Base-by-base conservation (phyloP, 2,888 invertebrate genomes). In the Cybosia mesomella region DNA sequence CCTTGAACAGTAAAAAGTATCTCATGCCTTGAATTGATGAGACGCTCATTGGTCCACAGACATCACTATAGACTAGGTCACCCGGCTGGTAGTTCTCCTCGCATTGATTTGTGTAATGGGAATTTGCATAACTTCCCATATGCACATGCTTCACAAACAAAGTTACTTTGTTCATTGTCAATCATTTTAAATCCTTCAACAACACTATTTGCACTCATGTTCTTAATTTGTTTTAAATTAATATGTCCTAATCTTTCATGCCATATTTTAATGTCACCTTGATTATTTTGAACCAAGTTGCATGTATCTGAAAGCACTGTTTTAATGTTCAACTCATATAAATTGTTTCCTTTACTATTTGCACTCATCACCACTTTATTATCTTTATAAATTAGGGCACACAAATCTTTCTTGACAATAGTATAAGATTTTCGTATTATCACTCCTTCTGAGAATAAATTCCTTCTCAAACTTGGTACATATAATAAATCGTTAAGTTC, bases 1-100 rank as follows among this genome's bases (percentile, higher is more conserved):
- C 74, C 67, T 79, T 79, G 32, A 83, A 80, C 1, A 82, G 21
- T 1, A 82, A 68, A n/a, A n/a, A n/a, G n/a, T n/a, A n/a, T n/a
- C n/a, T n/a, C n/a, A n/a, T n/a, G n/a, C n/a, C n/a, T n/a, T n/a
- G n/a, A n/a, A n/a, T n/a, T n/a, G n/a, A n/a, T n/a, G n/a, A n/a
- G n/a, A n/a, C n/a, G n/a, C n/a, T n/a, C n/a, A n/a, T n/a, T n/a
- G n/a, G n/a, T n/a, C n/a, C n/a, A n/a, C n/a, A n/a, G n/a, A n/a
- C n/a, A n/a, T n/a, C n/a, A n/a, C n/a, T n/a, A n/a, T n/a, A n/a
- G n/a, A n/a, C n/a, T n/a, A n/a, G n/a, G n/a, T 72, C 81, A 80
- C 58, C 76, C 77, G 36, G 22, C 67, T 61, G n/a, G 65, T 66
- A 32, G 32, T 32, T 5, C 32, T 67, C 72, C 76, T 61, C 32